These are phyloP conservation scores for Pteria penguin DNA, from an alignment of 2,888 invertebrate genomes.

Conservation along the genomic window DNA sequence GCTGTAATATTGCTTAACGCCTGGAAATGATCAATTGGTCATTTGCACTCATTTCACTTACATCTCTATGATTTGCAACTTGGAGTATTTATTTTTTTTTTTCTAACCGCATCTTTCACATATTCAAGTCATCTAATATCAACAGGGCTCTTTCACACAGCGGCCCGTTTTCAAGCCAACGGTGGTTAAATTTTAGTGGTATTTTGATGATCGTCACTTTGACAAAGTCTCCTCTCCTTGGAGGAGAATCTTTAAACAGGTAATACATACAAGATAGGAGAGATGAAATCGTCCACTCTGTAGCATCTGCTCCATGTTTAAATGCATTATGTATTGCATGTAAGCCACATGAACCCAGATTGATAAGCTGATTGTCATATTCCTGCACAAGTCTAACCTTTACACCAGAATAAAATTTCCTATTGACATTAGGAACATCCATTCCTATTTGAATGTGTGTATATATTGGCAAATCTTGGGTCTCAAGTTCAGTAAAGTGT, in stretches of 20 bases:
- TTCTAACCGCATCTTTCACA: too few relatives aligned
- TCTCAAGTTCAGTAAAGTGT: too few relatives aligned
- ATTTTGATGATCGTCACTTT: not conserved
- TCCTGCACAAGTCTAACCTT: too few relatives aligned
- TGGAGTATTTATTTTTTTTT: not conserved
- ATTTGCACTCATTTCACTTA: not conserved
- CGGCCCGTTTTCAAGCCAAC: not conserved
- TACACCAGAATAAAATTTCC: too few relatives aligned
- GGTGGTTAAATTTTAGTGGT: not conserved
- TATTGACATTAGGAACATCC: too few relatives aligned
- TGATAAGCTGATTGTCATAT: too few relatives aligned
- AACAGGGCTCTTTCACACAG: not conserved
- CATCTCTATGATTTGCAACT: constrained; percentile 3
- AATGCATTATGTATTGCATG: too few relatives aligned
- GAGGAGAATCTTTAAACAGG: not conserved
- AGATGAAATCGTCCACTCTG: not conserved
- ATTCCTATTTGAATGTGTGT: too few relatives aligned
- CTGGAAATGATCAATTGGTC: not conserved
- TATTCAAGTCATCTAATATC: not conserved
- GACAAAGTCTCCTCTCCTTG: not conserved
- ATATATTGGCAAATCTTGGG: too few relatives aligned
- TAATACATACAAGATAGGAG: not conserved
- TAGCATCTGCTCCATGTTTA: not conserved
- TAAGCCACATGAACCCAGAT: too few relatives aligned
- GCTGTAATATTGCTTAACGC: not conserved